Evolutionary conservation across 2,797 vertebrate species (phyloP).

Genomic region (Tolypeutes matacus): DNA sequence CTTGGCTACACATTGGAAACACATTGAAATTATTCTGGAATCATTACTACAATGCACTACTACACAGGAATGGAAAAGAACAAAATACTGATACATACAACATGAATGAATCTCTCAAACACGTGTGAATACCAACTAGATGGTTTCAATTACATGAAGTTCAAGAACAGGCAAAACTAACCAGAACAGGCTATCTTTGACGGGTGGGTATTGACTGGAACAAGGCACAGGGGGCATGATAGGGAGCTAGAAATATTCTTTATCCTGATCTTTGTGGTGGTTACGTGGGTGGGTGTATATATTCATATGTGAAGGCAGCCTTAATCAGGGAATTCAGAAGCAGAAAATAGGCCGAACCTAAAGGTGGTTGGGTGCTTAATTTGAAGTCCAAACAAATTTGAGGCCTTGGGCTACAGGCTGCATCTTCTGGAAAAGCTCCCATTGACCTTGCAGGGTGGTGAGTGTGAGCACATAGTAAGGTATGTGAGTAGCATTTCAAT

Average conservation of each 20-base stretch:
- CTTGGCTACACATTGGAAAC: background rate
- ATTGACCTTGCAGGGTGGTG: background rate
- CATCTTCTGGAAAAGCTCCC: constrained; percentile 43
- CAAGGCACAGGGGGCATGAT: background rate
- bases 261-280: constrained; percentile 20
- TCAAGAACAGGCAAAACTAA: constrained; percentile 28
- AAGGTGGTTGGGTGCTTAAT: background rate
- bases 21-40: constrained; percentile 34
- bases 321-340: constrained; percentile 14
- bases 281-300: background rate
- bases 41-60: background rate
- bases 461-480: background rate
- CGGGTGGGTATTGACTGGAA: background rate
- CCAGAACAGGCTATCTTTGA: background rate
- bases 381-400: background rate
- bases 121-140: background rate
- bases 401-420: background rate
- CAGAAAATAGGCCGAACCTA: background rate
- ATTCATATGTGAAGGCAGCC: constrained; percentile 41
- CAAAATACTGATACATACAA: background rate
- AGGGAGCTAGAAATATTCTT: constrained; percentile 42
- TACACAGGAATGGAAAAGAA: background rate
- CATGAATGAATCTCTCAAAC: background rate
- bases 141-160: constrained; percentile 7
- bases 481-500: background rate